These are phyloP conservation scores for Dryobotodes eremita DNA, from an alignment of 2,888 invertebrate species.

Conservation along the genomic window DNA sequence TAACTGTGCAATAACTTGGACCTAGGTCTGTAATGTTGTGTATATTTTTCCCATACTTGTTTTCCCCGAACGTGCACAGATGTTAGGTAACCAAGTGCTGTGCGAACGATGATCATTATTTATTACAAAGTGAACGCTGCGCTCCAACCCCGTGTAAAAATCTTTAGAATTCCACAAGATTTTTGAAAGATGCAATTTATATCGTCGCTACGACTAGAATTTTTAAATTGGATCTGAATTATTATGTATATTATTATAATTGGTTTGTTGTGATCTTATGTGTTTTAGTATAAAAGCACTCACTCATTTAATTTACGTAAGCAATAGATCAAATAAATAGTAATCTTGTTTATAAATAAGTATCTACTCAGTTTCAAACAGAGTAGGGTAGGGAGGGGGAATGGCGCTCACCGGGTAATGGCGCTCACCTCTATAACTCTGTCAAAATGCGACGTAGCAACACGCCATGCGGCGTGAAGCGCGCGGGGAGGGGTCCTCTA, in stretches of 20 bases:
- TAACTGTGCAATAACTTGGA: too few relatives aligned
- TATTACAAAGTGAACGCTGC: too few relatives aligned
- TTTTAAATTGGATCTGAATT: slow-evolving; percentile 5
- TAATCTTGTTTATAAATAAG: background rate
- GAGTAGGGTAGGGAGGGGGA: too few relatives aligned
- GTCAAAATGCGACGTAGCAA: too few relatives aligned
- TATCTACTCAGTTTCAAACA: background rate
- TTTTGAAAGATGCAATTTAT: background rate
- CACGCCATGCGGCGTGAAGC: too few relatives aligned
- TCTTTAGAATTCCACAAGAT: background rate
- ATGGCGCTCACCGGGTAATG: too few relatives aligned
- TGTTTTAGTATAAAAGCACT: background rate
- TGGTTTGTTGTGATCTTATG: background rate
- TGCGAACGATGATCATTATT: background rate
- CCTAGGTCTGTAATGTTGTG: too few relatives aligned
- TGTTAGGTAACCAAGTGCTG: too few relatives aligned
- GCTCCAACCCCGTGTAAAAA: background rate
- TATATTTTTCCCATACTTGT: background rate
- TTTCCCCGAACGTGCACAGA: background rate
- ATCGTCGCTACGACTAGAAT: background rate
- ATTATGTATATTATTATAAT: background rate
- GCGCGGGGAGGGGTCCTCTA: too few relatives aligned
- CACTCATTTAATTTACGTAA: slow-evolving; percentile 1
- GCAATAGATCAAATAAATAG: background rate
- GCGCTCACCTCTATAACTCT: too few relatives aligned